Conservation (phyloP, 2,888 invertebrate genomes). For the Eurois occulta region DNA sequence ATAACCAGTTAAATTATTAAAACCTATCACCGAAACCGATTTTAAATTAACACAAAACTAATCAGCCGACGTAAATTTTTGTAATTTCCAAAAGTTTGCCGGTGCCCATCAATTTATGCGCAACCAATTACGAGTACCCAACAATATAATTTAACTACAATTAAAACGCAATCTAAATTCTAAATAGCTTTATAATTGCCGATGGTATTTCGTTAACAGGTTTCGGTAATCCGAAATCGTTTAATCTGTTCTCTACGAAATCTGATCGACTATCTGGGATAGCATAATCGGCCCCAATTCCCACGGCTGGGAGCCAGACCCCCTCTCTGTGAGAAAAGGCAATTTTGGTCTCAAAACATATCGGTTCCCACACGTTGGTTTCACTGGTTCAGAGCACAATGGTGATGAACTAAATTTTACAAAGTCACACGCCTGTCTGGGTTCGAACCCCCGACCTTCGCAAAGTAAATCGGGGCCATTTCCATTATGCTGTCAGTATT, state of each 20-base stretch:
- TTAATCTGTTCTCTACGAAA: constrained; percentile 47
- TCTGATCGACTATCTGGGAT: constrained; percentile 8
- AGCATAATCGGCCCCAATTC: not conserved
- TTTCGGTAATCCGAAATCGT: constrained; percentile 48
- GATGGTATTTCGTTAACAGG: constrained; percentile 54
- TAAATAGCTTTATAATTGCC: constrained; percentile 66
- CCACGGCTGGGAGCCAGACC: not conserved
- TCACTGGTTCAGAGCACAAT: not conserved
- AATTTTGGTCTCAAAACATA: not conserved
- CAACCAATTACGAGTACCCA: constrained; percentile 52
- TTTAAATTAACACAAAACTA: constrained; percentile 26
- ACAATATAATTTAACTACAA: constrained; percentile 62
- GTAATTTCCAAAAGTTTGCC: constrained; percentile 29
- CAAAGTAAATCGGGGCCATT: no score
- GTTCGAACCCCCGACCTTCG: not conserved
- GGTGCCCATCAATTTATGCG: constrained; percentile 50
- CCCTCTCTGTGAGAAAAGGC: not conserved
- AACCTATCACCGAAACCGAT: not conserved
- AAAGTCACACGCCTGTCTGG: no score
- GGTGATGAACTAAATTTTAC: no score
- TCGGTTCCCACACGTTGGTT: not conserved
- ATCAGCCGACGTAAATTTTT: constrained; percentile 27
- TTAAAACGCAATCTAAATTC: constrained; percentile 68
- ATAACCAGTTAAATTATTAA: not conserved
- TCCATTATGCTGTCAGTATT: not conserved